Evolutionary conservation across 1,140 invertebrate genomes (phyloP), one percentile per base, ranked within the genome.

Genomic region (Nephotettix cincticeps): DNA sequence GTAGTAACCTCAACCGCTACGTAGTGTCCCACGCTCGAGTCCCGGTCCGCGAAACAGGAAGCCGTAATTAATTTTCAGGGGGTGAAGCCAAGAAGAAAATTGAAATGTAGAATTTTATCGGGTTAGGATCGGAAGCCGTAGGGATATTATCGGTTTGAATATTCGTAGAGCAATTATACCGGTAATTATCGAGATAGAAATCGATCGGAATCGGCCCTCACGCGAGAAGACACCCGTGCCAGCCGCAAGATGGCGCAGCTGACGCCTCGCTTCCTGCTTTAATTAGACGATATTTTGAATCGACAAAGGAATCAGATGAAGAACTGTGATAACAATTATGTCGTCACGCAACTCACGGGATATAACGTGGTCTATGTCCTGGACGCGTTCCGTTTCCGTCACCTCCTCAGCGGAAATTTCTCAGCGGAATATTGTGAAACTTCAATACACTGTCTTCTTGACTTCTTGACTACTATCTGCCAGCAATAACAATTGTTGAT

Each of bases 181-280:
- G 21, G 56, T 61, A 61, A 61, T 61, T 61, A 61, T 61, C 56
- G 56, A 61, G 56, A 61, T 61, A 61, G 56, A 28, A 61, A 61
- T 61, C 56, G 56, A 61, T 61, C 25, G 56, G 27, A 61, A 61
- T 61, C 25, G 56, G 25, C 56, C 21, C 14, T 61, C 56, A 61
- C 56, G 56, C 56, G 23, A 61, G 56, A 61, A 61, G 56, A 61
- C 56, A 51, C 14, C 47, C 47, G 56, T 61, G 27, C 56, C 56
- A 27, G 11, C 23, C 56, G 6, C 56, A 61, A 61, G 56, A 61
- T 61, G 56, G 56, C 56, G 21, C 56, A 61, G 21, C 56, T 61
- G 56, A 61, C 56, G 56, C 56, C 27, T 61, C 56, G 28, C 56
- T 61, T 61, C 56, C 56, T 29, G 6, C 25, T 27, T 13, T 61